Percentiles rank a stretch among this genome's conserved stretches.
These are phyloP conservation scores for Drosophila setifemur DNA, from an alignment of 1,140 invertebrate species.

Conservation along the genomic window DNA sequence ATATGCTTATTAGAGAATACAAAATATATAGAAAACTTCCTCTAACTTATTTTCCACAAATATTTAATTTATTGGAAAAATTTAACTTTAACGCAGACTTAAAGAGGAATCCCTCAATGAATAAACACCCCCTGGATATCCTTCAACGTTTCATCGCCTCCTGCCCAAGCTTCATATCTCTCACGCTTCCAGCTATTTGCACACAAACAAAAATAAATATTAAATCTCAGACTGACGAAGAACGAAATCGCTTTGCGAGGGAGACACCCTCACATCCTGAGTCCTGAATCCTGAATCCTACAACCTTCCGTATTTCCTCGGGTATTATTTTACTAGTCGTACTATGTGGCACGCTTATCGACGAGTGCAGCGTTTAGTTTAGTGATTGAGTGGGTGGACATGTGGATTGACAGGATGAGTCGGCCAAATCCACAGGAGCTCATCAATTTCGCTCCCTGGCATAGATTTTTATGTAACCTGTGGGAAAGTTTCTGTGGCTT, in stretches of 20 bases:
- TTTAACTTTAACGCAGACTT: neutral
- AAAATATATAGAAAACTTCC: too few species aligned
- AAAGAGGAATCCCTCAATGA: conserved; percentile 18
- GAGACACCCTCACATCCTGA: conserved; percentile 4
- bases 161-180: conserved; percentile 26
- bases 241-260: conserved; percentile 64
- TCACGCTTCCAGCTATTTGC: conserved; percentile 77
- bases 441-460: conserved; percentile 5
- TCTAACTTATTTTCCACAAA: too few species aligned
- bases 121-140: neutral
- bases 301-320: neutral
- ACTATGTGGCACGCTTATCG: conserved; percentile 69
- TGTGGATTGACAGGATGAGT: conserved; percentile 81
- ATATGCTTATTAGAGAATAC: too few species aligned
- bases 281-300: too few species aligned
- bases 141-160: neutral
- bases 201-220: conserved; percentile 81
- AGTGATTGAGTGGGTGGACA: conserved; percentile 80
- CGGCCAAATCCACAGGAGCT: conserved; percentile 73
- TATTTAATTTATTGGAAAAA: neutral
- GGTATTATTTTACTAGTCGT: conserved; percentile 44
- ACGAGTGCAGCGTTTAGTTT: conserved; percentile 68
- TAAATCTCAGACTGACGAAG: conserved; percentile 72
- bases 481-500: neutral
- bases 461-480: neutral